These are phyloP conservation scores for Acanthosepion esculentum DNA, from an alignment of 2,888 invertebrate species.

Conservation along the genomic window DNA sequence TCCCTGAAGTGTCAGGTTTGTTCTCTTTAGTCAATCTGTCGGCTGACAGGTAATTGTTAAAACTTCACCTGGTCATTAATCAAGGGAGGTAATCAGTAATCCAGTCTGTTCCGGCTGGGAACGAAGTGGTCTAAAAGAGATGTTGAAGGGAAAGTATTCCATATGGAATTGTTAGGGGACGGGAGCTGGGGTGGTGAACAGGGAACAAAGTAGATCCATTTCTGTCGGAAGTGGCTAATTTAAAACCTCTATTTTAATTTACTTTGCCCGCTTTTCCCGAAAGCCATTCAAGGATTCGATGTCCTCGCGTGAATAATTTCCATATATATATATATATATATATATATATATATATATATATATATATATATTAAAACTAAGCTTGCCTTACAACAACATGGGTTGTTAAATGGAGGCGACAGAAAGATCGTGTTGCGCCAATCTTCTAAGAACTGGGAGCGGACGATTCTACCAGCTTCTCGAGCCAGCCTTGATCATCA, in stretches of 20 bases:
- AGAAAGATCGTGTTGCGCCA: too few species aligned
- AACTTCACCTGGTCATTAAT: neutral
- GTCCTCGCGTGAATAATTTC: too few species aligned
- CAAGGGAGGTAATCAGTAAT: neutral
- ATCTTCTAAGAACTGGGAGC: too few species aligned
- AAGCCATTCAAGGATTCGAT: too few species aligned
- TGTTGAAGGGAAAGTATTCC: neutral
- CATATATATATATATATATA: too few species aligned
- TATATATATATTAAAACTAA: too few species aligned
- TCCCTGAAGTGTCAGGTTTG: neutral
- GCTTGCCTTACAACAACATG: too few species aligned
- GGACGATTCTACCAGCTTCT: too few species aligned
- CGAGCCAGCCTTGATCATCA: too few species aligned
- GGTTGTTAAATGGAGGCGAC: too few species aligned
- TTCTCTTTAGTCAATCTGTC: neutral
- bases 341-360: too few species aligned
- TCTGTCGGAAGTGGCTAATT: neutral
- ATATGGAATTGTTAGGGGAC: neutral
- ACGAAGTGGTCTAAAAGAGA: neutral
- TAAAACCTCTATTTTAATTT: neutral
- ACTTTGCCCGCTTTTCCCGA: neutral
- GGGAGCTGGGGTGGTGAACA: neutral
- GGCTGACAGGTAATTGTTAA: neutral
- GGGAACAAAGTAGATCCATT: neutral
- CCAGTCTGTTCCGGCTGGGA: neutral